Evolutionary conservation across 2,888 invertebrate genomes (phyloP), one percentile per base, ranked within the genome.

Genomic region (Drosophila prolongata): DNA sequence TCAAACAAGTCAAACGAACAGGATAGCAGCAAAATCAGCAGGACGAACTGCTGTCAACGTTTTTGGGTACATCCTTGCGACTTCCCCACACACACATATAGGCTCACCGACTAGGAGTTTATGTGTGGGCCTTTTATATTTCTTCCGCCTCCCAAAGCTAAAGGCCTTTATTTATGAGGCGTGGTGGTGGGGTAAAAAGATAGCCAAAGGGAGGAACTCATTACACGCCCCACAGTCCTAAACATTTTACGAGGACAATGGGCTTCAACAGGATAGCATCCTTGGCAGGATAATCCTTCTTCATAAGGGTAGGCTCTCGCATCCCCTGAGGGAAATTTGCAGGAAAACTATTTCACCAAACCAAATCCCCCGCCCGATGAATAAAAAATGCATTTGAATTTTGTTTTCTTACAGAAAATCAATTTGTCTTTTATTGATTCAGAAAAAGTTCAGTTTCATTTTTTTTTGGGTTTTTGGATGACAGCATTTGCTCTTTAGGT

Each of bases 351-450:
- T 40, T 10, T n/a, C 19, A 13, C 35, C 27, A 35, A 42, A 27
- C 42, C 16, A 10, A 49, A 10, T 16, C 27, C 19, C 24, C 42
- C 14, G 2, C 13, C 13, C 11, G 2, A 14, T 8, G 3, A 50
- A 50, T 64, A 35, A 64, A 77, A 80, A 77, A 84, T 71, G 60
- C 49, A 14, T 27, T 16, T 71, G 75, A 50, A 27, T 37, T 90
- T 90, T 90, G 87, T 89, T 91, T 91, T 91, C 91, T 91, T 91
- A 91, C 89, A 91, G 91, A 91, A 91, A 91, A 91, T 91, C 91
- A 91, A 90, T 91, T 88, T 87, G 79, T 83, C 76, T 84, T 90
- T 91, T 91, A 90, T 90, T 91, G 89, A 91, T 90, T 91, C 90
- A 91, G 91, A 91, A 91, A 91, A 87, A 90, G 89, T 88, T 84